Evolutionary conservation across 2,888 invertebrate species (phyloP).

Genomic region (Metopia argyrocephala): DNA sequence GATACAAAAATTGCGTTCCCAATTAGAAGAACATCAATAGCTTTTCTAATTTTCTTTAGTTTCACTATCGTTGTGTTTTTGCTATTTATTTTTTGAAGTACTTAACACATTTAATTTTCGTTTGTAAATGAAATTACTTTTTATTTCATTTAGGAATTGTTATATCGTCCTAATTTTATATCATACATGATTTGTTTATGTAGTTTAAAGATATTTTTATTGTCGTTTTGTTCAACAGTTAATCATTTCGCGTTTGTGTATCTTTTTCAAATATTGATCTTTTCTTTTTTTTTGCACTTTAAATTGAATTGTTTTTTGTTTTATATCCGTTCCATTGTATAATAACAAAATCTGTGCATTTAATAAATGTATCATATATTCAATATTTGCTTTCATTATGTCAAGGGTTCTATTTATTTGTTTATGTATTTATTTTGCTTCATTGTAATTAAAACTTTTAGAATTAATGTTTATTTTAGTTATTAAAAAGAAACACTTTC

Average conservation of each 20-base stretch:
- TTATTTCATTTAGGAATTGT: conserved; percentile 10
- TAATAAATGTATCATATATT: neutral
- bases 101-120: neutral
- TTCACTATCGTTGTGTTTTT: neutral
- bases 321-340: neutral
- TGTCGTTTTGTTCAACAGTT: neutral
- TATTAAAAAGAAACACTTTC: too few relatives aligned
- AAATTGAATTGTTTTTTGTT: neutral
- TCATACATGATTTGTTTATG: neutral
- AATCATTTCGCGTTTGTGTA: too few relatives aligned
- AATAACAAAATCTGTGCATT: neutral
- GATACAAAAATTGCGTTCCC: conserved; percentile 55
- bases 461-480: too few relatives aligned
- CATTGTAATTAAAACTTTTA: too few relatives aligned
- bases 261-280: neutral
- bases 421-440: too few relatives aligned
- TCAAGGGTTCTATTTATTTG: too few relatives aligned
- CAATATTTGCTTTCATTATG: neutral
- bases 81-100: conserved; percentile 17
- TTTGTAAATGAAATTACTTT: neutral
- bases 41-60: neutral
- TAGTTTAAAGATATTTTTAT: neutral
- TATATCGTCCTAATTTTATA: neutral
- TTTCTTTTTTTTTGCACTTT: neutral
- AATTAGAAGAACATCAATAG: conserved; percentile 26